phyloP scores from a whole-genome alignment of 2,113 vertebrate species.

The Danio rerio region GRCz12tu NC_133189.1:55816501-55817000 shows the following conservation, averaged over 20 bases:
- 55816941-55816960: background rate
- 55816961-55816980: background rate
- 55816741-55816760: background rate
- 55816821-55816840: conserved; percentile 47
- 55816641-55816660: background rate
- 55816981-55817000: background rate
- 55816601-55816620: background rate
- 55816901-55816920: background rate
- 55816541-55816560: too few relatives aligned
- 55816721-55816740: background rate
- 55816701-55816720: background rate
- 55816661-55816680: background rate
- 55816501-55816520: too few relatives aligned
- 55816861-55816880: conserved; percentile 50
- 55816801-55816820: conserved; percentile 60
- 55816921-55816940: background rate
- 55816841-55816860: conserved; percentile 69
- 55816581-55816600: background rate
- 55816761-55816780: background rate
- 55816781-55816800: conserved; percentile 59
- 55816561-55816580: too few relatives aligned
- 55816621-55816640: background rate
- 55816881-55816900: conserved; percentile 50
- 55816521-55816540: too few relatives aligned
- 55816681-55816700: too few relatives aligned